phyloP scores from a whole-genome alignment of 2,113 vertebrate genomes.

The Rhagologus leucostigma region DNA sequence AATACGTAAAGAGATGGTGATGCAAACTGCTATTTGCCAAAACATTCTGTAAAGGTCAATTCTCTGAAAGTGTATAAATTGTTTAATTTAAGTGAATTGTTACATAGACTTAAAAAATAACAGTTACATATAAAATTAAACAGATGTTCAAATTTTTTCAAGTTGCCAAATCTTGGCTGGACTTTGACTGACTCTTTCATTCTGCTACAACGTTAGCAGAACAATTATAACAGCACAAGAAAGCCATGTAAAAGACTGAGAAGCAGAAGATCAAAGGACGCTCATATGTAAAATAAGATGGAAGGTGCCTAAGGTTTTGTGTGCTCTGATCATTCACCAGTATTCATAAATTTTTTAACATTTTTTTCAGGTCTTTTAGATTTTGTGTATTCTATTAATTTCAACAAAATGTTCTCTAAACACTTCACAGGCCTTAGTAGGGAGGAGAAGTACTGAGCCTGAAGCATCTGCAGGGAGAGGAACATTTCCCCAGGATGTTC shows the following conservation, averaged over 20 bases:
- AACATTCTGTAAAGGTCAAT: neutral
- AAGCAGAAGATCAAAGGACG: constrained; percentile 69
- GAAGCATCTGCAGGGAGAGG: neutral
- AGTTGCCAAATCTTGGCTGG: neutral
- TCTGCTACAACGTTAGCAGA: constrained; percentile 54
- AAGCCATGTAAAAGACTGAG: constrained; percentile 55
- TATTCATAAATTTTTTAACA: constrained; percentile 69
- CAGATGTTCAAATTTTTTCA: neutral
- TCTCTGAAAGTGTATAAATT: neutral
- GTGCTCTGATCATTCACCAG: constrained; percentile 67
- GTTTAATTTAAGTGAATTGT: neutral
- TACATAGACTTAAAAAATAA: neutral
- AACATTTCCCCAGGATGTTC: neutral
- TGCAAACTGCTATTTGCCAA: neutral
- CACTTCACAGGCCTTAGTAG: neutral
- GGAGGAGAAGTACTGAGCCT: neutral
- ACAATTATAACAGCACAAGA: constrained; percentile 65
- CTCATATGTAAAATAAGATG: constrained; percentile 57
- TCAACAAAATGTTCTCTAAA: constrained; percentile 57
- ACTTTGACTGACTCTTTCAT: constrained; percentile 18
- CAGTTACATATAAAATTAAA: neutral
- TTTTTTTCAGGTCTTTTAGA: constrained; percentile 67
- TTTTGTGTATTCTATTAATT: constrained; percentile 71
- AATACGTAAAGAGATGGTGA: neutral
- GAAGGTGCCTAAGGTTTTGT: constrained; percentile 68